Conservation (phyloP, 1,140 invertebrate species). For the Dendrolimus kikuchii region DNA sequence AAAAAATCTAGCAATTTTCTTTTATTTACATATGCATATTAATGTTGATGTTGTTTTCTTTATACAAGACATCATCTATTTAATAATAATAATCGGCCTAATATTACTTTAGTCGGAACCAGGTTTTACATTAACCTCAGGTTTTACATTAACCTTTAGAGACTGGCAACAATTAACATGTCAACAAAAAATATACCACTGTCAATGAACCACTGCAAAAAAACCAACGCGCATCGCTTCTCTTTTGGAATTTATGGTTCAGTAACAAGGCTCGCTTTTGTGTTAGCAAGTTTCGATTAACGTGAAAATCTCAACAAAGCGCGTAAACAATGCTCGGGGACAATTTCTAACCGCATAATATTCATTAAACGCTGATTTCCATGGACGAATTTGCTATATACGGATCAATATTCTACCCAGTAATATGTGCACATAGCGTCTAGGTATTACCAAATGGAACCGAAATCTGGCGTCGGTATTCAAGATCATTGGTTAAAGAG, state of each 20-base stretch:
- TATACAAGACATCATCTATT: no score
- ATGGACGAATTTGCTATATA: conserved; percentile 21
- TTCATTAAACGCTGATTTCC: conserved; percentile 31
- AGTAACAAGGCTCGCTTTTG: conserved; percentile 70
- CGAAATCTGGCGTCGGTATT: conserved; percentile 52
- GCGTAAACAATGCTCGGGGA: conserved; percentile 62
- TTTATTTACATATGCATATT: no score
- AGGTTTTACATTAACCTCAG: no score
- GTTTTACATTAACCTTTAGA: conserved; percentile 10
- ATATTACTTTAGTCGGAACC: no score
- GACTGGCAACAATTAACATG: conserved; percentile 33
- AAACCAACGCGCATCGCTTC: conserved; percentile 68
- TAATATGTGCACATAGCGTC: conserved; percentile 47
- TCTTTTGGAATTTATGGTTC: conserved; percentile 71
- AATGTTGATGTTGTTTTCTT: no score
- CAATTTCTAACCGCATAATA: conserved; percentile 23
- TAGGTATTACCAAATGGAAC: conserved; percentile 50
- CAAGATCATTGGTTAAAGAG: conserved; percentile 65
- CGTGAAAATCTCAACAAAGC: conserved; percentile 24
- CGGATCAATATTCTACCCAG: conserved; percentile 52
- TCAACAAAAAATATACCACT: conserved; percentile 44
- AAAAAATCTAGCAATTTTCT: no score
- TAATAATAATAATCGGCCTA: no score
- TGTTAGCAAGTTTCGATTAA: conserved; percentile 53
- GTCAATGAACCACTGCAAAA: conserved; percentile 60